Base-by-base conservation (phyloP, 2,113 vertebrate genomes). In the Ochotona curzoniae region DNA sequence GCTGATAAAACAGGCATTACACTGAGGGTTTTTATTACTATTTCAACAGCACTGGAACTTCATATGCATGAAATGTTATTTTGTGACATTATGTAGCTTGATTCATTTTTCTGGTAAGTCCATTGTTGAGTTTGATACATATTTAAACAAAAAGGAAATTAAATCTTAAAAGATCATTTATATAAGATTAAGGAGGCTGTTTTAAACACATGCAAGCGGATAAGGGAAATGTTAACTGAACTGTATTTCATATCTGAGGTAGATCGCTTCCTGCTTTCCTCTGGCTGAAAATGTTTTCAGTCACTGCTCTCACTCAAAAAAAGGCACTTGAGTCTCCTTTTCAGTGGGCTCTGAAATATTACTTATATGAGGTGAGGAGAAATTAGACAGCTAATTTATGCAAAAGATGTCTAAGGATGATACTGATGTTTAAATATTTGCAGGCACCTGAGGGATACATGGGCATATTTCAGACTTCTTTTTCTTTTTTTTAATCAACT, bases 101-200 rank as follows among this genome's bases (percentile, higher is more conserved):
- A 93, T 86, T 90, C 89, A 81, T 85, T 94, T 96, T 94, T 81
- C 60, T 70, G 80, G 83, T 73, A 74, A 96, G 83, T 93, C 63
- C 75, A 92, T 92, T 90, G 85, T 75, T 87, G 91, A 73, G 82
- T 85, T 74, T 93, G 89, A 93, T 90, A 93, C 84, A 87, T 84
- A 91, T 94, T 93, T 96, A 95, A 94, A 91, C 73, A 89, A 95
- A 96, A 86, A 91, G 83, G 89, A 97, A 96, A 97, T 95, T 95
- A 95, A 95, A 94, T 87, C 83, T 96, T 97, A 92, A 96, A 94
- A 96, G 93, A 96, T 86, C 44, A 92, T 95, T 97, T 96, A 81
- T 89, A 71, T 80, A 86, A 96, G 97, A 92, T 93, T 87, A 96
- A 84, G 63, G 76, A 90, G 51, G 61, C 76, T 83, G 74, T 67